Percentiles rank a stretch among this genome's conserved stretches.
phyloP scores from a whole-genome alignment of 1,140 invertebrate species.

The Neodiprion virginianus region DNA sequence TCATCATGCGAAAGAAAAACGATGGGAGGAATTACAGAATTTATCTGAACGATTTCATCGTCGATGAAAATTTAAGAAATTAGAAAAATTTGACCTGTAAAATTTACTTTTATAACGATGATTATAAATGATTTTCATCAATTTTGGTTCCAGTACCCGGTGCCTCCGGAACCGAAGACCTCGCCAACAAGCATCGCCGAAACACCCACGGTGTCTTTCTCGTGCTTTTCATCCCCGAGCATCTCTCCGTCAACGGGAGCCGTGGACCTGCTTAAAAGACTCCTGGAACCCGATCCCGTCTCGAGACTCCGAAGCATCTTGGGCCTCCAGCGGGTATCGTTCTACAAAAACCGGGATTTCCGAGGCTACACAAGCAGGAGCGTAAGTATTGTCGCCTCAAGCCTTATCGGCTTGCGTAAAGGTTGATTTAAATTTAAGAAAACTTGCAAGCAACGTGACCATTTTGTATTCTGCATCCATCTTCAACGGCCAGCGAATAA shows the following conservation, averaged over 20 bases:
- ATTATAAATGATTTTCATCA: neutral
- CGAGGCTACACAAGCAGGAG: conserved; percentile 21
- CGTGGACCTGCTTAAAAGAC: conserved; percentile 55
- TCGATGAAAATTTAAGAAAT: no score
- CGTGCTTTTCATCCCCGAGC: conserved; percentile 35
- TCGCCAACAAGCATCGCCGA: neutral
- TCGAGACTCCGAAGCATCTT: conserved; percentile 54
- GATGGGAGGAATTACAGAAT: no score
- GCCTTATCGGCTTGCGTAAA: no score
- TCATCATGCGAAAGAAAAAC: no score
- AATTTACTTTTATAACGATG: no score
- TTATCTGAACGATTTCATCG: no score
- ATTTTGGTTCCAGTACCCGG: conserved; percentile 37
- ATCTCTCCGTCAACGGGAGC: conserved; percentile 43
- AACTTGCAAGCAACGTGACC: no score
- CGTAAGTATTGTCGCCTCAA: neutral
- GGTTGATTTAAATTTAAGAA: no score
- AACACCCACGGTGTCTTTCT: neutral
- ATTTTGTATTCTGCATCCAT: no score
- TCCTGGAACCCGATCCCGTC: conserved; percentile 56
- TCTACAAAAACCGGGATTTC: conserved; percentile 59
- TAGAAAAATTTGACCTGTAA: no score
- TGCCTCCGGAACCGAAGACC: conserved; percentile 10
- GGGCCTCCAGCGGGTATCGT: conserved; percentile 58
- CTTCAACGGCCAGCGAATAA: no score